These are phyloP conservation scores for Pseudorhiza aurosa DNA, from an alignment of 30 jellyfish, hydroid and myxozoan species.

Conservation along the genomic window DNA sequence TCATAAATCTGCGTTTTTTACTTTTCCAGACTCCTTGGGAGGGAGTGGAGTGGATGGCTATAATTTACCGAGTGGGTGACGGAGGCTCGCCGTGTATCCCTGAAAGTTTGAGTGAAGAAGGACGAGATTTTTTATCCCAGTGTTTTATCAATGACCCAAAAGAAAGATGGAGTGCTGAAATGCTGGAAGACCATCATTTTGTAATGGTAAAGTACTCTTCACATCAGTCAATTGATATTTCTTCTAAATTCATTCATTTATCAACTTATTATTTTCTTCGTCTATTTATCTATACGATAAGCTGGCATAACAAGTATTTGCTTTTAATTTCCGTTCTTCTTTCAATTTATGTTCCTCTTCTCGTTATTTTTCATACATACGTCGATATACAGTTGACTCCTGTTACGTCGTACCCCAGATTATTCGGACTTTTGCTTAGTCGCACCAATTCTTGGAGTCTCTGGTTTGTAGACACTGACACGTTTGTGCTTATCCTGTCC, in stretches of 20 bases:
- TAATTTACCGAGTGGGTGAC: conserved; percentile 85
- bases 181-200: conserved; percentile 87
- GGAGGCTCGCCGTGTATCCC: conserved; percentile 88
- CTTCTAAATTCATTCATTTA: neutral
- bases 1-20: neutral
- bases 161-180: conserved; percentile 84
- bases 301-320: no score
- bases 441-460: no score
- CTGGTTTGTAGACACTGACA: no score
- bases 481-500: no score
- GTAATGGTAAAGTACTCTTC: conserved; percentile 57
- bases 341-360: no score
- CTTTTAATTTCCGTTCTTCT: no score
- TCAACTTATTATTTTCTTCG: no score
- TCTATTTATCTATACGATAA: no score
- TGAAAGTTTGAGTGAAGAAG: conserved; percentile 92
- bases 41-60: conserved; percentile 70
- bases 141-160: conserved; percentile 77
- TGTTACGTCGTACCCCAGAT: no score
- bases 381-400: no score
- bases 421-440: no score
- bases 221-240: neutral
- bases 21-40: conserved; percentile 89
- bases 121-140: conserved; percentile 68
- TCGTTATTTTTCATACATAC: no score